Percentiles rank a stretch among this genome's conserved stretches.
Evolutionary conservation across 2,888 invertebrate genomes (phyloP).

Genomic region (Hipparchia semele): DNA sequence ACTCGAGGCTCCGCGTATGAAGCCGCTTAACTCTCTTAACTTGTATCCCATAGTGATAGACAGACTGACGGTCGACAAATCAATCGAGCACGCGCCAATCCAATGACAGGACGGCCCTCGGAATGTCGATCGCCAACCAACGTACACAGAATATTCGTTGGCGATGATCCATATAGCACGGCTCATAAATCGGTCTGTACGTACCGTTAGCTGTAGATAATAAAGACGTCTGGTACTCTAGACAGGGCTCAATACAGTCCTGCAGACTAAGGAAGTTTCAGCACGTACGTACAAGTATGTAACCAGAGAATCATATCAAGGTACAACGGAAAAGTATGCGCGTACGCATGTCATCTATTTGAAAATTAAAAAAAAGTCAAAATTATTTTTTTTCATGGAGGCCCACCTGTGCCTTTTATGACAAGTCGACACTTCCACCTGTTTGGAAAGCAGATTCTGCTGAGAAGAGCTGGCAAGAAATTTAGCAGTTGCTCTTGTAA

Average conservation of each 20-base stretch:
- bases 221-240: conserved; percentile 22
- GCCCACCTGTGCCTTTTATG: no score
- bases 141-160: conserved; percentile 29
- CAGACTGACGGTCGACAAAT: conserved; percentile 70
- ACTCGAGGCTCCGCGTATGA: no score
- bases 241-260: not conserved
- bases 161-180: conserved; percentile 41
- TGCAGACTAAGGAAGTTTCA: conserved; percentile 5
- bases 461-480: no score
- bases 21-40: conserved; percentile 16
- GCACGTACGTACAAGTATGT: not conserved
- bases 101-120: conserved; percentile 45
- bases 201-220: conserved; percentile 28
- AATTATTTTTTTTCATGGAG: no score
- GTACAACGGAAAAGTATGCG: no score
- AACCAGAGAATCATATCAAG: no score
- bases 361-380: no score
- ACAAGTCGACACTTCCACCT: no score
- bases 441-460: no score
- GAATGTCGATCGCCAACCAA: conserved; percentile 54
- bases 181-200: conserved; percentile 27
- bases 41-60: conserved; percentile 40
- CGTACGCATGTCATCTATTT: no score
- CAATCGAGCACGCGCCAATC: conserved; percentile 68
- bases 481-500: no score